Evolutionary conservation across 1,140 invertebrate genomes (phyloP), one percentile per base, ranked within the genome.

Genomic region (Cherax destructor): DNA sequence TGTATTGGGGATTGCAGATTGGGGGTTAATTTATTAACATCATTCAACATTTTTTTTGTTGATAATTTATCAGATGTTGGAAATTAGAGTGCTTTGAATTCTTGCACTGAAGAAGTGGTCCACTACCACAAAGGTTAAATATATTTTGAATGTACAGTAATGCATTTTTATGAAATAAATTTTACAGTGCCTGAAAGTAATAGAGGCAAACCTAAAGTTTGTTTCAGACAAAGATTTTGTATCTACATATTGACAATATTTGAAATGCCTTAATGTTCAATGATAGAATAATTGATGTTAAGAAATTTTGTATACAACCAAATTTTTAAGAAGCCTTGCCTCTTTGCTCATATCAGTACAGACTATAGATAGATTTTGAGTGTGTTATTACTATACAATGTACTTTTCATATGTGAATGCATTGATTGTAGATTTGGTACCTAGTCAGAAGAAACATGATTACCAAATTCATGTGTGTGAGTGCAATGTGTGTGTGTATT

Each of bases 271-370:
- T 91, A 91, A 79, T 91, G 89, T 85, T 85, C 76, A 69, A 85
- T 91, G 49, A 69, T 78, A 85, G 83, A 83, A 69, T 91, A 85
- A 79, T 83, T 81, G 52, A 83, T 81, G 72, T 72, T 83, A 78
- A 91, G 49, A 61, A 91, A 50, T 85, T 91, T 80, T 91, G 77
- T 91, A 91, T 91, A 80, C 83, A 85, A 79, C 83, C 77, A 91
- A 91, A 89, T 89, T 91, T 91, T 50, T 78, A 80, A 91, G 81
- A 91, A 91, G 89, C 89, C 89, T 91, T 91, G 89, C 89, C 89
- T 80, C 83, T 77, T 91, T 91, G 89, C 89, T 91, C 89, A 91
- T 86, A 91, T 91, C 89, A 91, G 83, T 91, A 91, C 81, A 91
- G 88, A 52, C 56, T 76, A 78, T 91, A 91, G 76, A 91, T 61